Percentiles rank a stretch among this genome's conserved stretches.
Conservation (phyloP, 2,888 invertebrate genomes). For the Drosophila barbarae region DNA sequence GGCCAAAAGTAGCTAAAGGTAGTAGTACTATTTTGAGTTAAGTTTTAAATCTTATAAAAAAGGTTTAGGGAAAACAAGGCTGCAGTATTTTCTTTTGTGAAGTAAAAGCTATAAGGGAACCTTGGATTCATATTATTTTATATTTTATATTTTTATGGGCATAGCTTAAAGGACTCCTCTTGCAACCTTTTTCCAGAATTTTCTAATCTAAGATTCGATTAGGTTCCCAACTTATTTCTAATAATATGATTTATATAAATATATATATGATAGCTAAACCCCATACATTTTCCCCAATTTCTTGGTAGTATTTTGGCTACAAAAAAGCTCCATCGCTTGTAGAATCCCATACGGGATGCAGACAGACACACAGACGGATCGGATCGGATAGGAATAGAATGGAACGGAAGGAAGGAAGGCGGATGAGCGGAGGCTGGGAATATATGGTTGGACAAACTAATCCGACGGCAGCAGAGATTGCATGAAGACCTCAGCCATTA, state of each 20-base stretch:
- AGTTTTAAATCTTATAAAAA: not conserved
- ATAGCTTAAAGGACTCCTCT: no score
- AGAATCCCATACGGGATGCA: not conserved
- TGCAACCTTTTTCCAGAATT: no score
- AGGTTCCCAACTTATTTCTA: no score
- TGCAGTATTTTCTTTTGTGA: not conserved
- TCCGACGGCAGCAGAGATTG: constrained; percentile 40
- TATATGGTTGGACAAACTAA: constrained; percentile 43
- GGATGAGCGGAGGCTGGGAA: constrained; percentile 11
- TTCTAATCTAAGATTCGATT: no score
- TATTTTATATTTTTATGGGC: no score
- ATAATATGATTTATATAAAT: no score
- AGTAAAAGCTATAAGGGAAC: no score
- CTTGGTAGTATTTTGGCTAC: not conserved
- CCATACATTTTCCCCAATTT: not conserved
- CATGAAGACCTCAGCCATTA: constrained; percentile 29
- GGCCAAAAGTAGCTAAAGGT: not conserved
- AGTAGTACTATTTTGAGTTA: no score
- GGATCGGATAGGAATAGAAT: constrained; percentile 12
- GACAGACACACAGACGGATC: constrained; percentile 17
- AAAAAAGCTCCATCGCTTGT: not conserved
- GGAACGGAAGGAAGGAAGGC: constrained; percentile 23
- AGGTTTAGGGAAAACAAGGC: not conserved
- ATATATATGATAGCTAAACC: not conserved
- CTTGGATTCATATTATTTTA: no score